These are phyloP conservation scores for Neoniphon sammara DNA, from an alignment of 2,797 vertebrate genomes.

Conservation along the genomic window DNA sequence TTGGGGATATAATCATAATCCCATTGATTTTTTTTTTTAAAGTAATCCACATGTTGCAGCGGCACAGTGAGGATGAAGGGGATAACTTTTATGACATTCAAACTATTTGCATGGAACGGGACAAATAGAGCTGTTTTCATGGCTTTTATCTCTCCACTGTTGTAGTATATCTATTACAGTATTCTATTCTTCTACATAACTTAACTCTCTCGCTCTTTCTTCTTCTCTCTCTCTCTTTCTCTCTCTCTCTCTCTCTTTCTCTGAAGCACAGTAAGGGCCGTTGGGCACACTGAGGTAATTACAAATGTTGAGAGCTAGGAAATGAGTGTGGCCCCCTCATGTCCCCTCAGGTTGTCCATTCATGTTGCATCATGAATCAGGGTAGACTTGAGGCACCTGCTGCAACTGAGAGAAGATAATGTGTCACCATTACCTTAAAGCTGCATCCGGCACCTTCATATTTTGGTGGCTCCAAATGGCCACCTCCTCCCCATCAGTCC, in stretches of 20 bases:
- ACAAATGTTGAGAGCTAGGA: conserved; percentile 67
- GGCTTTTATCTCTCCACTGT: conserved; percentile 20
- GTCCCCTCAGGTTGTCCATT: conserved; percentile 66
- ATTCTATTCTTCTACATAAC: conserved; percentile 24
- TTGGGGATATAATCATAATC: too few species aligned
- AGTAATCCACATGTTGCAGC: background rate
- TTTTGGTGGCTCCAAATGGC: background rate
- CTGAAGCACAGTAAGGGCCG: conserved; percentile 46
- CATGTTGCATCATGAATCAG: conserved; percentile 68
- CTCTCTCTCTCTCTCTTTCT: conserved; percentile 25
- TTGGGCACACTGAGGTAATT: conserved; percentile 69
- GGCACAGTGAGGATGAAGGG: conserved; percentile 9
- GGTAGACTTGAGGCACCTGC: conserved; percentile 45
- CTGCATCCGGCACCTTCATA: background rate
- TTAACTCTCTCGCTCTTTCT: conserved; percentile 23
- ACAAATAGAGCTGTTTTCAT: conserved; percentile 40
- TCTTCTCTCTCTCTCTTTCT: conserved; percentile 22
- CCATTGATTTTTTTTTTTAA: too few species aligned
- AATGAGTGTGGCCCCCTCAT: conserved; percentile 64
- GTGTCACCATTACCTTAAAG: background rate
- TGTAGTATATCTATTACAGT: conserved; percentile 23
- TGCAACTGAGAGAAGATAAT: conserved; percentile 42
- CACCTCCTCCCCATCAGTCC: conserved; percentile 85
- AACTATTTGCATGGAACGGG: background rate
- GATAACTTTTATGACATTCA: conserved; percentile 8